A percentile compares a stretch with the other conserved stretches of the same genome.
These are phyloP conservation scores for Leontopithecus rosalia DNA, from an alignment of 2,797 vertebrate species.

Conservation along the genomic window DNA sequence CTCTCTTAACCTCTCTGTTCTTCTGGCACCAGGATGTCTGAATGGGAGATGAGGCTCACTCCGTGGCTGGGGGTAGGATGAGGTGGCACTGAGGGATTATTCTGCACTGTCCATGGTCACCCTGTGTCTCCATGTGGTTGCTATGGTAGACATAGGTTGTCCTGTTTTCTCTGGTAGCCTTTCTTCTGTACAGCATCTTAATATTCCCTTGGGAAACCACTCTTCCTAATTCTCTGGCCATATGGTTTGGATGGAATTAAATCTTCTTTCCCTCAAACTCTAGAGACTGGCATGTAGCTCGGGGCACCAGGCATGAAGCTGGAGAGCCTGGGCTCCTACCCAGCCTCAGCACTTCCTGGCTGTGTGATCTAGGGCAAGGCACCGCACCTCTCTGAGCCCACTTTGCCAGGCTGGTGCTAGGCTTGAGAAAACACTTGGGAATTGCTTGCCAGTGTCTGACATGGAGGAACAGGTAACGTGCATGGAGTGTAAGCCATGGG, in stretches of 20 bases:
- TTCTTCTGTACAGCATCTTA: background rate
- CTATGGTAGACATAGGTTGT: rapidly evolving
- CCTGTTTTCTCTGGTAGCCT: background rate
- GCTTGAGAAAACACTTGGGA: background rate
- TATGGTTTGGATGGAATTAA: background rate
- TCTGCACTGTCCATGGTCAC: background rate
- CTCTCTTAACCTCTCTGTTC: background rate
- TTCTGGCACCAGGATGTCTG: background rate
- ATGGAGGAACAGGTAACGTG: too few species aligned
- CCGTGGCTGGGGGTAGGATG: too few species aligned
- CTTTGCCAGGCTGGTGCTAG: background rate
- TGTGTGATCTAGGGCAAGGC: background rate
- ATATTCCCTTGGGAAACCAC: background rate
- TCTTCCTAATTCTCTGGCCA: background rate
- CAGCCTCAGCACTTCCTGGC: background rate
- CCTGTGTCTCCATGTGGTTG: background rate
- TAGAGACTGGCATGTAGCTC: background rate
- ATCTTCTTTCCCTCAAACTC: background rate
- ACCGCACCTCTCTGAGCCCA: background rate
- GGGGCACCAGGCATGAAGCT: background rate
- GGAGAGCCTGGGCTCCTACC: background rate
- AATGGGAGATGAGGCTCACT: background rate
- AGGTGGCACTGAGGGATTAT: background rate
- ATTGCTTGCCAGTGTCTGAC: too few species aligned
- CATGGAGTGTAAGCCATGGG: too few species aligned